These are phyloP conservation scores for Esperia sulphurella DNA, from an alignment of 2,888 invertebrate species.

Conservation along the genomic window DNA sequence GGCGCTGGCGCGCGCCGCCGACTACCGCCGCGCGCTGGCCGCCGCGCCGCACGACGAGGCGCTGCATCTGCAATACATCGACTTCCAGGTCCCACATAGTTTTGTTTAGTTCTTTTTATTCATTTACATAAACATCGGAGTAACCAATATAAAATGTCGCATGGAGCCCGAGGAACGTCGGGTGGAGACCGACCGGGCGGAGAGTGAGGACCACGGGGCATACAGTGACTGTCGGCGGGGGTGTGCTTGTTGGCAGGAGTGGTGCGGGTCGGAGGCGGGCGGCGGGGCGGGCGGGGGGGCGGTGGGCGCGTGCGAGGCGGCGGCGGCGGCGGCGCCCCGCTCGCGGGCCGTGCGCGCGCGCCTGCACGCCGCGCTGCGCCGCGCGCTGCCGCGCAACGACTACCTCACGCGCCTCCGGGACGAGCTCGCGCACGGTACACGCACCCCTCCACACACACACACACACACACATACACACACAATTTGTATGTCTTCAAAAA, in stretches of 20 bases:
- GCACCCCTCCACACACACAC: neutral
- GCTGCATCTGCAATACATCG: slow-evolving; percentile 49
- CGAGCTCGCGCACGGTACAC: slow-evolving; percentile 20
- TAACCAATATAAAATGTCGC: too few relatives aligned
- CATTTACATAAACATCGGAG: too few relatives aligned
- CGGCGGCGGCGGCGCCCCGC: slow-evolving; percentile 16
- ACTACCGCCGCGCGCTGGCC: slow-evolving; percentile 38
- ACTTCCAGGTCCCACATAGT: slow-evolving; percentile 42
- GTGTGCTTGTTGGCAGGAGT: slow-evolving; percentile 26
- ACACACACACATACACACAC: too few relatives aligned
- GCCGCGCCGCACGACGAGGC: slow-evolving; percentile 36
- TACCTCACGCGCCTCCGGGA: slow-evolving; percentile 15
- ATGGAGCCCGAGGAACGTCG: too few relatives aligned
- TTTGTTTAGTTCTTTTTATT: too few relatives aligned
- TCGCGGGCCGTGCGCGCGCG: slow-evolving; percentile 7
- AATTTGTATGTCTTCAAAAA: too few relatives aligned
- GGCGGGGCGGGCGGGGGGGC: slow-evolving; percentile 24
- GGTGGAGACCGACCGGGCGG: too few relatives aligned
- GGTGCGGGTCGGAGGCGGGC: slow-evolving; percentile 21
- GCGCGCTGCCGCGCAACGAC: slow-evolving; percentile 3
- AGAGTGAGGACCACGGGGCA: too few relatives aligned
- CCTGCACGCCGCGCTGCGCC: slow-evolving; percentile 8
- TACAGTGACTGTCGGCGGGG: neutral
- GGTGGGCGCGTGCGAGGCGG: slow-evolving; percentile 17
- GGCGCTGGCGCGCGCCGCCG: slow-evolving; percentile 32